phyloP scores from a whole-genome alignment of 2,888 invertebrate species.

The Drosophila paucipuncta region DNA sequence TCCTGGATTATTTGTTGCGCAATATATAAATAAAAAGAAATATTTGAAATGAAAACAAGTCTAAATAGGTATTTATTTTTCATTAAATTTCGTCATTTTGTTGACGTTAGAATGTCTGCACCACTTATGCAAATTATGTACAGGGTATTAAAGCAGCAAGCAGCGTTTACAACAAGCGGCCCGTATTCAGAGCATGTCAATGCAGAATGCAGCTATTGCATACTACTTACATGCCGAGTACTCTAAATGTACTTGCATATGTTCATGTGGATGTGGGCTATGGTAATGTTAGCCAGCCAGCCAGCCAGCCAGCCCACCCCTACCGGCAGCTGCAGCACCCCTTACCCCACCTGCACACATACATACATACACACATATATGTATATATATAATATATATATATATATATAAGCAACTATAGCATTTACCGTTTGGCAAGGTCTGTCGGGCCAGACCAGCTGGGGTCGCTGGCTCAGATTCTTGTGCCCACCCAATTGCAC shows the following conservation, averaged over 20 bases:
- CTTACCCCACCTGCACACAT: conserved; percentile 11
- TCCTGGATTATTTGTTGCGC: neutral
- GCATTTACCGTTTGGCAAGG: conserved; percentile 77
- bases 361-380: conserved; percentile 2
- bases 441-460: conserved; percentile 70
- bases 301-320: conserved; percentile 28
- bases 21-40: neutral
- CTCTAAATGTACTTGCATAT: conserved; percentile 31
- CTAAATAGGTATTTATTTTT: neutral
- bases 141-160: conserved; percentile 44
- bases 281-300: conserved; percentile 70
- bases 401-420: conserved; percentile 30
- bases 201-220: conserved; percentile 66
- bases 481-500: conserved; percentile 76
- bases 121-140: conserved; percentile 1
- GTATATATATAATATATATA: too few relatives aligned
- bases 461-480: conserved; percentile 68
- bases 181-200: conserved; percentile 80
- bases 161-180: conserved; percentile 53
- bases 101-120: neutral
- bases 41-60: neutral
- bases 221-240: conserved; percentile 42
- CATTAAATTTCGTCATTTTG: neutral
- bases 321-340: conserved; percentile 31
- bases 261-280: conserved; percentile 59